These are phyloP conservation scores for Psilopsiagon aymara DNA, from an alignment of 2,113 vertebrate species.

Conservation along the genomic window DNA sequence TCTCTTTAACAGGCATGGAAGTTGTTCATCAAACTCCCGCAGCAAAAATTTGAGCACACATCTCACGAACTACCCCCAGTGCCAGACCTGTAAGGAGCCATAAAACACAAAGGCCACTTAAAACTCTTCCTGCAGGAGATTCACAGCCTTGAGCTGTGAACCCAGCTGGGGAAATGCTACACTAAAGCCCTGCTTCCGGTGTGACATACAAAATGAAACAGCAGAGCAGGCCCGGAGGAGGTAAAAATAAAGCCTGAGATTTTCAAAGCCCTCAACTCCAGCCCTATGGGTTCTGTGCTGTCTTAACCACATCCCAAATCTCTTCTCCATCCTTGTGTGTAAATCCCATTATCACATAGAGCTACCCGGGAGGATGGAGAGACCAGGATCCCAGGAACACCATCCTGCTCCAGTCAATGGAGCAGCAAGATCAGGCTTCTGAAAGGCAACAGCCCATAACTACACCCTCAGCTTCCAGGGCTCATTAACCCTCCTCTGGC, in stretches of 20 bases:
- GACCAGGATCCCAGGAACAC: neutral
- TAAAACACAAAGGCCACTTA: neutral
- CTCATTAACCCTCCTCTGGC: constrained; percentile 20
- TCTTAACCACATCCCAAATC: neutral
- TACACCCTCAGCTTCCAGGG: neutral
- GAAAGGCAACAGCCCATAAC: neutral
- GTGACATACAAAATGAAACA: neutral
- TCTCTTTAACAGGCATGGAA: neutral
- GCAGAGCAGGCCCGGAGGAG: rapidly evolving
- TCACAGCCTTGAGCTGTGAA: neutral
- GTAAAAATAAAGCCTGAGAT: neutral
- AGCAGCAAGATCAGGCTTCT: rapidly evolving
- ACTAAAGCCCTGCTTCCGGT: rapidly evolving
- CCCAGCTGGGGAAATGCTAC: neutral
- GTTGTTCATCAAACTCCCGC: rapidly evolving
- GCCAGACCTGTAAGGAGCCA: neutral
- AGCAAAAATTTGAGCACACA: neutral
- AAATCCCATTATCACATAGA: neutral
- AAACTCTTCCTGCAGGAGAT: neutral
- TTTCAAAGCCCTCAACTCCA: neutral
- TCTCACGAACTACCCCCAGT: neutral
- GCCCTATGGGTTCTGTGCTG: rapidly evolving
- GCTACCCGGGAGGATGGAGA: neutral
- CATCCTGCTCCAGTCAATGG: rapidly evolving
- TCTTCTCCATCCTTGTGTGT: neutral